Conservation (phyloP, 2,888 invertebrate species). For the Scaeva pyrastri region DNA sequence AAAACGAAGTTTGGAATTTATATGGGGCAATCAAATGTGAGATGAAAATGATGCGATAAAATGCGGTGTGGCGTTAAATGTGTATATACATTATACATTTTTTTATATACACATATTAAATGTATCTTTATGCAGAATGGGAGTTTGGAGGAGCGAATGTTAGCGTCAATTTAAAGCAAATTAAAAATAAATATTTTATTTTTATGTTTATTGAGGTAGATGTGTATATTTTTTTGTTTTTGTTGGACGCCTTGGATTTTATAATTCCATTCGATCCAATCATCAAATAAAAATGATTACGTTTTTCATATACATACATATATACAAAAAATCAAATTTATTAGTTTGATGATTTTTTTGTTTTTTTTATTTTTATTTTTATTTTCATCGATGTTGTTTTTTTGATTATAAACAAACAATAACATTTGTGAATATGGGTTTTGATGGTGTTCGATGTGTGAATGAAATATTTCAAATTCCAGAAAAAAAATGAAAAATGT, state of each 20-base stretch:
- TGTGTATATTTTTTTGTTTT: neutral
- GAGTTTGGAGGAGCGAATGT: neutral
- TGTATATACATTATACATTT: neutral
- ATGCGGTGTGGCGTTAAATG: neutral
- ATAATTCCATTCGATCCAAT: constrained; percentile 35
- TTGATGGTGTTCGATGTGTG: neutral
- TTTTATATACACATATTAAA: too few species aligned
- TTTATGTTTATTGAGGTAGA: neutral
- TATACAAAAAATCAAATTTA: constrained; percentile 60
- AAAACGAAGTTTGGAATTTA: constrained; percentile 55
- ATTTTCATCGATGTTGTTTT: neutral
- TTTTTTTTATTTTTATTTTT: neutral
- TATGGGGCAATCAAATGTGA: constrained; percentile 43
- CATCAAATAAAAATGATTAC: constrained; percentile 35
- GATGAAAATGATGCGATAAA: constrained; percentile 24
- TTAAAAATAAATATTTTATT: constrained; percentile 56
- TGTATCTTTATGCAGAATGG: neutral
- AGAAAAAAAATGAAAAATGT: constrained; percentile 38
- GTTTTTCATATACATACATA: neutral
- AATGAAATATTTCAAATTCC: constrained; percentile 61
- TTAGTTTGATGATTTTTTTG: constrained; percentile 7
- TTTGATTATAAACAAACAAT: constrained; percentile 2
- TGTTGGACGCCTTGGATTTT: constrained; percentile 16
- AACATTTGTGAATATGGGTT: neutral
- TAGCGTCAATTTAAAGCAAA: constrained; percentile 45